phyloP scores from a whole-genome alignment of 2,113 vertebrate species.

The Lichenostomus cassidix region DNA sequence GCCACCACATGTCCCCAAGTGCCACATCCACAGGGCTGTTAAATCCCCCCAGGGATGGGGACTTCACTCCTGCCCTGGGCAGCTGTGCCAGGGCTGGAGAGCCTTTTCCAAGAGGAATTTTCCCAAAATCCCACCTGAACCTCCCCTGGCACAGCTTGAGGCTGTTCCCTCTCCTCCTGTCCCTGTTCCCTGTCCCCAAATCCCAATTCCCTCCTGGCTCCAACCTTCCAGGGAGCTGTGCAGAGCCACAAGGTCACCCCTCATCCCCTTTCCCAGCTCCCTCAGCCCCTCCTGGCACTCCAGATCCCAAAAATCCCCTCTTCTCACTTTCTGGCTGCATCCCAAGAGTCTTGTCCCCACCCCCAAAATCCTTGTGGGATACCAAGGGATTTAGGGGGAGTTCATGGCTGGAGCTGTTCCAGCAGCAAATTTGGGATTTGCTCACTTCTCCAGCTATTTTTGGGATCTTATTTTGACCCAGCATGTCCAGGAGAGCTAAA shows the following conservation, averaged over 20 bases:
- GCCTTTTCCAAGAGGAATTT: neutral
- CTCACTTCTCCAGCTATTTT: neutral
- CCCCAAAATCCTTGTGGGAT: neutral
- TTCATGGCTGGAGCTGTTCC: neutral
- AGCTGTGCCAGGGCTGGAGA: neutral
- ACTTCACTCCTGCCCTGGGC: neutral
- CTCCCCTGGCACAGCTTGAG: neutral
- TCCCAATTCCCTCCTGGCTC: neutral
- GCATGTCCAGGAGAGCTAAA: neutral
- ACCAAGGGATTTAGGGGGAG: neutral
- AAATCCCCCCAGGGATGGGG: neutral
- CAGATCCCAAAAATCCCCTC: neutral
- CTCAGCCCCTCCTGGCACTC: neutral
- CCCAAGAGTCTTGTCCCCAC: neutral
- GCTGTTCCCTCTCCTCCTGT: neutral
- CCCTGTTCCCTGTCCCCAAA: neutral
- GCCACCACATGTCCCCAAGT: neutral
- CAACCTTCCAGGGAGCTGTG: too few relatives aligned
- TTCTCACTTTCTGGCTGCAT: neutral
- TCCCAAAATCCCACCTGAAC: neutral
- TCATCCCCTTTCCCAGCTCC: neutral
- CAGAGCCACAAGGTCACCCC: too few relatives aligned
- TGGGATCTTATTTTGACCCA: neutral
- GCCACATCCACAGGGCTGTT: neutral
- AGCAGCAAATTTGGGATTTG: neutral